Conservation (phyloP, 2,888 invertebrate genomes). For the Oligia strigilis region DNA sequence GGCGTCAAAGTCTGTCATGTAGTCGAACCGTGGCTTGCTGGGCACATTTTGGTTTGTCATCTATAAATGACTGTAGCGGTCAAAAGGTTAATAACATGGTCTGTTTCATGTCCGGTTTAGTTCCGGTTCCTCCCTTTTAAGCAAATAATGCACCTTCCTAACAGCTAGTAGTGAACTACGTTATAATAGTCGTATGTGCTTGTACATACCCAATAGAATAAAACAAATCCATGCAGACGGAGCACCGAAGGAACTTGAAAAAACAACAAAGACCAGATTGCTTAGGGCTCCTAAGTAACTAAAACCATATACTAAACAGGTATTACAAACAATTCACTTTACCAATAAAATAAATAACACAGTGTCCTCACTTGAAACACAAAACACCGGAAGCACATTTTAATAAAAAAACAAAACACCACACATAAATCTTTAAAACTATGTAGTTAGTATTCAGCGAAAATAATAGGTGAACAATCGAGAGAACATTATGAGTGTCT, state of each 20-base stretch:
- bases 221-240: slow-evolving; percentile 7
- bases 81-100: too few relatives aligned
- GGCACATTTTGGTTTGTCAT: too few relatives aligned
- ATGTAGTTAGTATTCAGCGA: slow-evolving; percentile 46
- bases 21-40: too few relatives aligned
- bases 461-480: slow-evolving; percentile 63
- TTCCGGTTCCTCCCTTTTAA: neutral
- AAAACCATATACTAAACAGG: neutral
- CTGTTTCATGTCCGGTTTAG: neutral
- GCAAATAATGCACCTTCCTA: neutral
- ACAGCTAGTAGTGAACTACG: neutral
- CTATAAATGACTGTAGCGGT: too few relatives aligned
- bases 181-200: neutral
- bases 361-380: neutral
- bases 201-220: slow-evolving; percentile 19
- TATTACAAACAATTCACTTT: slow-evolving; percentile 5
- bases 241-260: neutral
- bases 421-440: slow-evolving; percentile 56
- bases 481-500: slow-evolving; percentile 81
- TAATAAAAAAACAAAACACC: slow-evolving; percentile 23
- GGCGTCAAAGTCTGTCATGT: too few relatives aligned
- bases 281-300: neutral
- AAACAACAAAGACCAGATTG: neutral
- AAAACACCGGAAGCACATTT: slow-evolving; percentile 21
- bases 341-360: slow-evolving; percentile 4